Base-by-base conservation (phyloP, 2,888 invertebrate species). In the Ceramica pisi region DNA sequence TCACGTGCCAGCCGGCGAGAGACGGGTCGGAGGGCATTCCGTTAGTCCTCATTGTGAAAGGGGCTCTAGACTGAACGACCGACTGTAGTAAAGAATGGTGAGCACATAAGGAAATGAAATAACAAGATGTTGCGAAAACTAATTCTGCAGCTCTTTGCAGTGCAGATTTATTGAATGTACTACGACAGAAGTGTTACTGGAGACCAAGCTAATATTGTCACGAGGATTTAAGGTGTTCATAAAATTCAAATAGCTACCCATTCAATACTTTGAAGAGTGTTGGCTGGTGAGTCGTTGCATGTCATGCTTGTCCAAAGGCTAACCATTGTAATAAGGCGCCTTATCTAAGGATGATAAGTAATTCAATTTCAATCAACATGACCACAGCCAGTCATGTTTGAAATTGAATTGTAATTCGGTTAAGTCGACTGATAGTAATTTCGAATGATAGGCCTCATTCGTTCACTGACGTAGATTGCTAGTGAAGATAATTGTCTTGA, bases 401-500 rank as follows among this genome's bases (percentile, higher is more conserved):
- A 71, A 81, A 80, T 80, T 74, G 75, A 80, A 81, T 80, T 71
- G 63, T 71, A 64, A 66, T 83, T 75, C 68, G 70, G 74, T 78
- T 62, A 84, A 65, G 73, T 67, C 68, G 61, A 60, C 56, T 74
- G 62, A 69, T 75, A 81, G 82, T 83, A 81, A 81, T 78, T 78
- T 78, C 68, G 60, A 81, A 88, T 86, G 85, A 84, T 87, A 87
- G 82, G 72, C 73, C 41, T 82, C 64, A 69, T 66, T 86, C 87
- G 85, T 85, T 87, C 80, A 85, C 86, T 92, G 90, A 92, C 89
- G 89, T 88, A 92, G 90, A 94, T 93, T 91, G 91, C 89, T 87
- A 77, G 89, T 89, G 89, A 89, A 92, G 93, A 93, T 95, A 94
- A 95, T 95, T 94, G 93, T 91, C 88, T 92, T 78, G 87, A 87